Evolutionary conservation across 1,140 invertebrate genomes (phyloP), one percentile per base, ranked within the genome.

Genomic region (Penaeus japonicus): DNA sequence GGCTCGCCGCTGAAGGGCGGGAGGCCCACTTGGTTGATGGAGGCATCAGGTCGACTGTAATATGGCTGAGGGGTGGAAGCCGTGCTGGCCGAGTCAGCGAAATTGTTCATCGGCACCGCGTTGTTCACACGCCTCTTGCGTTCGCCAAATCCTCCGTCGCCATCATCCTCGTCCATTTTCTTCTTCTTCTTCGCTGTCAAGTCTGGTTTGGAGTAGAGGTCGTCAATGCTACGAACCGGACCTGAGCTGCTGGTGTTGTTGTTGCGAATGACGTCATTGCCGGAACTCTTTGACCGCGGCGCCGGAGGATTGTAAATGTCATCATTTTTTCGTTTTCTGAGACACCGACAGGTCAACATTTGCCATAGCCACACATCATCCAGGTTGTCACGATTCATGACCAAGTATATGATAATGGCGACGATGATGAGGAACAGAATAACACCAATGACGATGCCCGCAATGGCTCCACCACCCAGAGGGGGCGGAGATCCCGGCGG

Each of bases 21-120:
- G 7, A 84, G 24, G 24, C 83, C 83, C n/a, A 84, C 83, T 30
- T 84, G 39, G 47, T 84, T 84, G 39, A 84, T 84, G 24, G 83
- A 53, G 39, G 75, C 7, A 2, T 62, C 75, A 24, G 5, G 7
- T 7, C 24, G 39, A 0, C n/a, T 4, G 15, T 20, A 53, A 3
- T 53, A 53, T n/a, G 39, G 35, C 39, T 54, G 24, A 54, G 24
- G 24, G 18, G 83, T 54, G 18, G 83, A 84, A 4, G 20, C 39
- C 35, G 54, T 39, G n/a, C 83, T 84, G 24, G 20, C 62, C 3
- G 1, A 54, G 35, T 84, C 83, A 22, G n/a, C 59, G 4, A 47
- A 0, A 0, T 39, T 53, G 3, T 32, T 84, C 83, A 30, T 84
- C 15, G 70, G 59, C 18, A 30, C 17, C 2, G 22, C 17, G 62